A percentile compares a stretch with the other conserved stretches of the same genome.
Conservation (phyloP, 2,113 vertebrate genomes). For the Perccottus glenii region DNA sequence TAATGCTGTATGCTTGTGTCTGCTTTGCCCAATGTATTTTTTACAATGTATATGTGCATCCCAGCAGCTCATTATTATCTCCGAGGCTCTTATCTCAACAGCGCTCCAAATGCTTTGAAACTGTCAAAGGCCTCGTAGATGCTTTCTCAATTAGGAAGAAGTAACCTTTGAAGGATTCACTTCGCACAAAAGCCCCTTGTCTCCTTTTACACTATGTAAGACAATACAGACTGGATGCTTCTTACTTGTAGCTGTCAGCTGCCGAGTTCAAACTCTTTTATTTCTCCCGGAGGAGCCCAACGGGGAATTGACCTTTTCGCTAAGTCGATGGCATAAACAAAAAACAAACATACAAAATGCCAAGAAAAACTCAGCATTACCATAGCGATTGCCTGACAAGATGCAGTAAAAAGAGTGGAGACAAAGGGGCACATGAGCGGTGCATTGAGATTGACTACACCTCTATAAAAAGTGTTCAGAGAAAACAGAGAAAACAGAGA, state of each 20-base stretch:
- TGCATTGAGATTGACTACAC: constrained; percentile 2
- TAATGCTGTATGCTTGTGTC: constrained; percentile 6
- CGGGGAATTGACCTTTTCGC: constrained; percentile 68
- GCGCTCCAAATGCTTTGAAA: constrained; percentile 41
- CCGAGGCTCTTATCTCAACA: constrained; percentile 60
- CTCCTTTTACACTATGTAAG: constrained; percentile 49
- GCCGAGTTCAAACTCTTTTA: constrained; percentile 42
- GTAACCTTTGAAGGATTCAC: constrained; percentile 56
- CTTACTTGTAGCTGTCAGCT: constrained; percentile 55
- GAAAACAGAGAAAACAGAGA: constrained; percentile 1
- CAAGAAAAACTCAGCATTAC: constrained; percentile 35
- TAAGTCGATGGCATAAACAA: constrained; percentile 54
- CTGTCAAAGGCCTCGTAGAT: constrained; percentile 53
- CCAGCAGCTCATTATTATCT: constrained; percentile 51
- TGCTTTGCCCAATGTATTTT: not conserved
- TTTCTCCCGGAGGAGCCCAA: constrained; percentile 20
- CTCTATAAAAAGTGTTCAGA: constrained; percentile 20
- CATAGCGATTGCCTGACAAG: constrained; percentile 11
- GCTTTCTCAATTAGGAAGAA: constrained; percentile 68
- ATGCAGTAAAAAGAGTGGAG: constrained; percentile 18
- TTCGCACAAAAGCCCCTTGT: constrained; percentile 44
- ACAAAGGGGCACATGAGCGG: constrained; percentile 18
- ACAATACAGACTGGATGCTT: constrained; percentile 44
- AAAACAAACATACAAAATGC: constrained; percentile 42
- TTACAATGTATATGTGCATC: constrained; percentile 37